Base-by-base conservation (phyloP, 2,113 vertebrate species). In the Xiphophorus maculatus region DNA sequence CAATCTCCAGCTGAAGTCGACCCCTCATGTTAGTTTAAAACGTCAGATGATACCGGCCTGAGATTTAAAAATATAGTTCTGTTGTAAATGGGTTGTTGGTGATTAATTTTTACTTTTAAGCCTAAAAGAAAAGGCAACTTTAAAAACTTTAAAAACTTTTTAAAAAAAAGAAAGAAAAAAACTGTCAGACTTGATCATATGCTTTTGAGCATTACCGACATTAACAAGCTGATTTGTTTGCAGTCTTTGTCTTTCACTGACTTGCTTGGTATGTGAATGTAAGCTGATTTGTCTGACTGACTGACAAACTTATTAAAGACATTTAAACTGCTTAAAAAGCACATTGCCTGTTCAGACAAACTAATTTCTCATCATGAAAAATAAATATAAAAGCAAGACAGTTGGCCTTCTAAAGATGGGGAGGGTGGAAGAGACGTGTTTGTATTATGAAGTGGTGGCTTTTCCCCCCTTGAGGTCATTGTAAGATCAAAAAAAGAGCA, bases 381-480 rank as follows among this genome's bases (percentile, higher is more conserved):
- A 64, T 64, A 48, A 15, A 42, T 37, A 19, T 78, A 84, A 83
- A n/a, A 25, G 80, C 77, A 74, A 1, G 69, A 14, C 35, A 63
- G 15, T 73, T 17, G 0, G n/a, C 63, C 37, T 42, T 70, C 12
- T 82, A 19, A 48, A 48, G 65, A 86, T 62, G 76, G 33, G 60
- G 67, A 71, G 71, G 76, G 74, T 42, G 14, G 82, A 89, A 89
- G 76, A 65, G 78, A 66, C 65, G 1, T 19, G 14, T 73, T 60
- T 81, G 71, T 63, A 63, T 51, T 28, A 3, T 58, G 17, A 15
- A 69, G 27, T 61, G 68, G 88, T 87, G 87, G 66, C 42, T 25
- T 72, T 42, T 65, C 69, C 28, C 54, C 37, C 9, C 22, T 19
- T 19, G 8, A 19, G 51, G 22, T 28, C 6, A 58, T 66, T 19